Evolutionary conservation across 1,140 invertebrate genomes (phyloP).

Genomic region (Nomia melanderi): DNA sequence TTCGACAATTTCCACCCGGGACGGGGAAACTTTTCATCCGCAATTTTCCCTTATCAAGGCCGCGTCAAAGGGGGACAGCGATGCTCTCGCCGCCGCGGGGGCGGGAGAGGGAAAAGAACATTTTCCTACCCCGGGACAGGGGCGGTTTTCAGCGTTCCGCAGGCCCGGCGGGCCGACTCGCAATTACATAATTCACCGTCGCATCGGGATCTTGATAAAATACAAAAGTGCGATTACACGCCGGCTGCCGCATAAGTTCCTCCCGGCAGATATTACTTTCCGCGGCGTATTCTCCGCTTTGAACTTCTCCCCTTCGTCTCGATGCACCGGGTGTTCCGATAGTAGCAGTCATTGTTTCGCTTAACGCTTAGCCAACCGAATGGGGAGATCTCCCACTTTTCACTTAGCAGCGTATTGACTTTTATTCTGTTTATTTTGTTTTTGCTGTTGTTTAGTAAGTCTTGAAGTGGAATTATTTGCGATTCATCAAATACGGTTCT

Average conservation of each 20-base stretch:
- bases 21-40: constrained; percentile 1
- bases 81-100: too few species aligned
- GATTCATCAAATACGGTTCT: too few species aligned
- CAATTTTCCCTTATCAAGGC: constrained; percentile 29
- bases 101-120: neutral
- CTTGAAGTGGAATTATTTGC: too few species aligned
- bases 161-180: constrained; percentile 16
- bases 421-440: too few species aligned
- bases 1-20: constrained; percentile 36
- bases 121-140: constrained; percentile 4
- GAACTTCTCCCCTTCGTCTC: constrained; percentile 2
- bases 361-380: too few species aligned
- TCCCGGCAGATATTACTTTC: constrained; percentile 37
- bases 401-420: too few species aligned
- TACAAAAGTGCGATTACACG: constrained; percentile 41
- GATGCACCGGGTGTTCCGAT: neutral
- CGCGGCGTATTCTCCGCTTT: constrained; percentile 7
- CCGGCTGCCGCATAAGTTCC: constrained; percentile 28
- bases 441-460: too few species aligned
- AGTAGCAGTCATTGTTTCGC: too few species aligned
- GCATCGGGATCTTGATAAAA: constrained; percentile 46
- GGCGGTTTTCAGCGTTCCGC: constrained; percentile 3
- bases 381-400: too few species aligned
- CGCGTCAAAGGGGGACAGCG: constrained; percentile 19
- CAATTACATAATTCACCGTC: constrained; percentile 47